Base-by-base conservation (phyloP, 1,140 invertebrate species). In the Drosophila repletoides region DNA sequence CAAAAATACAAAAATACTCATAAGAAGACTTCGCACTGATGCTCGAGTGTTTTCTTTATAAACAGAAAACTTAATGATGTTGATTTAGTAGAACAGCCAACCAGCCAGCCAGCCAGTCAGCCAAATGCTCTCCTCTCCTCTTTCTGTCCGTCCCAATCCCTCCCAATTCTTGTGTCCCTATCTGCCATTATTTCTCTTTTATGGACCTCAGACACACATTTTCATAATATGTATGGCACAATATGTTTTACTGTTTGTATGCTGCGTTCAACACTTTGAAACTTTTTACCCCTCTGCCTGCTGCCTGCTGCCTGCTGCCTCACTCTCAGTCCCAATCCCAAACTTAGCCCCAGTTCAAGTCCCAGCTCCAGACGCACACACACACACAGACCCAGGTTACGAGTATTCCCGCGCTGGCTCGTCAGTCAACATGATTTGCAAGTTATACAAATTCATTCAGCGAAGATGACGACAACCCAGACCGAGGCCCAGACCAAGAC, bases 11-110 rank as follows among this genome's bases (percentile, higher is more conserved):
- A 28, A 34, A 36, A 36, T 15, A 36, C 17, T 17, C 22, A 46
- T 24, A 29, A 43, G 53, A 60, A 68, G 74, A 74, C 80, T 81
- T 65, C 55, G 56, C 74, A 60, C 64, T 43, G 65, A 69, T 71
- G 79, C 63, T 84, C 58, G 71, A 84, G 80, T 84, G 79, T 84
- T 84, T 84, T 84, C 80, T 84, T 86, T 86, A 86, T 84, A 84
- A 84, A 84, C 79, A 84, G 80, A 86, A 84, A 86, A 79, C 79
- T 75, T 84, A 84, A 84, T 86, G 79, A 84, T 84, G 79, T 84
- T 84, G 79, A 86, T 79, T 86, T 84, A 84, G 80, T 86, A 72
- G 75, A 84, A 79, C 80, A 84, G 31, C 26, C 45, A 53, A 38
- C 9, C 59, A 45, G 15, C n/a, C 38, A 49, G 6, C 28, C 17